Conservation (phyloP, 2,113 vertebrate genomes). For the Cercocebus atys region DNA sequence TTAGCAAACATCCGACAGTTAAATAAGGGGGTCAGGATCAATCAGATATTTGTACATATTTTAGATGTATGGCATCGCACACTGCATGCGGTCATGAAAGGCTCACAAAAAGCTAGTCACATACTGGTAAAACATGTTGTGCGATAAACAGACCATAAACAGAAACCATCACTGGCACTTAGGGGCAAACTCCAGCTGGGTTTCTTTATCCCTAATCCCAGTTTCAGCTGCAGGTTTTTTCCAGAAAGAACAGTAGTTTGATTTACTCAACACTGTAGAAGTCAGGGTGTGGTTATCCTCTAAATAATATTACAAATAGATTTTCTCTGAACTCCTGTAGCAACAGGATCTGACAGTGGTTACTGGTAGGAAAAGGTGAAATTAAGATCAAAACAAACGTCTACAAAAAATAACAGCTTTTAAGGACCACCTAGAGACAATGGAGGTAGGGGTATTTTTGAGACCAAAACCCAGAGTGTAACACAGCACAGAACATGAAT, state of each 20-base stretch:
- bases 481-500: background rate
- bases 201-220: background rate
- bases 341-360: constrained; percentile 54
- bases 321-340: constrained; percentile 67
- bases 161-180: background rate
- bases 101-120: constrained; percentile 16
- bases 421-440: background rate
- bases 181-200: constrained; percentile 3
- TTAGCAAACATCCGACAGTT: background rate
- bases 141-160: background rate
- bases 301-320: constrained; percentile 44
- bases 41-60: background rate
- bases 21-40: background rate
- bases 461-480: background rate
- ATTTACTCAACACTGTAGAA: constrained; percentile 56
- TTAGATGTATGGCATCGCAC: background rate
- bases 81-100: background rate
- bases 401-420: background rate
- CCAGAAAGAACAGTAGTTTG: constrained; percentile 61
- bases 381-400: constrained; percentile 18
- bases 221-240: constrained; percentile 60
- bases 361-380: constrained; percentile 47
- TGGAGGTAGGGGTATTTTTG: background rate
- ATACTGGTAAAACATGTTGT: background rate
- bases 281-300: constrained; percentile 40